These are phyloP conservation scores for Dryoscopus gambensis DNA, from an alignment of 2,113 vertebrate species.

Conservation along the genomic window DNA sequence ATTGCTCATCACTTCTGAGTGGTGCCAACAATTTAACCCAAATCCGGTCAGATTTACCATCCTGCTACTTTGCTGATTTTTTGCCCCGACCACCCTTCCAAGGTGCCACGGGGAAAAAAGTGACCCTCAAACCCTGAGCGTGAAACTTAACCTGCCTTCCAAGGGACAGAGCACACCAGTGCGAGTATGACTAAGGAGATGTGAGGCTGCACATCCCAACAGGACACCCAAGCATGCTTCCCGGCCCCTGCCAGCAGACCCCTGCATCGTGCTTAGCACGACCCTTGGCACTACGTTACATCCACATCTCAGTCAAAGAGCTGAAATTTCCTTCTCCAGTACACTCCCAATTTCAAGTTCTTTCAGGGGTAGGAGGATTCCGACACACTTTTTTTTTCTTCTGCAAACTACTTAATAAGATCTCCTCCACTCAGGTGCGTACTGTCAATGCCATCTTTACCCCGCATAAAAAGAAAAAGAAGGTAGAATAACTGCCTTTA, in stretches of 20 bases:
- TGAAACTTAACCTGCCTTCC: background rate
- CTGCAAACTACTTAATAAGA: background rate
- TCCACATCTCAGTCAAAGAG: fast-evolving
- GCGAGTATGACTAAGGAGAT: background rate
- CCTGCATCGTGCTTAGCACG: fast-evolving
- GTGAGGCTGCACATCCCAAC: background rate
- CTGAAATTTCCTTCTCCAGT: background rate
- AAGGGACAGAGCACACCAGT: background rate
- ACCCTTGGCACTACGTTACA: background rate
- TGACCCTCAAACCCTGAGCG: background rate
- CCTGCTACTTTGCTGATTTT: background rate
- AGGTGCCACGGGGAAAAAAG: background rate
- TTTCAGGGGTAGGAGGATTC: background rate
- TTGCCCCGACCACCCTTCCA: fast-evolving
- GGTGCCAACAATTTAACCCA: background rate
- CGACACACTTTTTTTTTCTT: background rate
- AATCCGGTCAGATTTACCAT: background rate
- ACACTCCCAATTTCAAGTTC: fast-evolving
- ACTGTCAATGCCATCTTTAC: background rate
- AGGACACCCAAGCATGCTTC: fast-evolving
- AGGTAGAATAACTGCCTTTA: background rate
- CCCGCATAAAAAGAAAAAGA: background rate
- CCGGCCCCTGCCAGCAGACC: background rate
- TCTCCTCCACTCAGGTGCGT: fast-evolving
- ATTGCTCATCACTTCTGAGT: background rate